These are phyloP conservation scores for Neoaliturus tenellus DNA, from an alignment of 2,888 invertebrate genomes.

Conservation along the genomic window DNA sequence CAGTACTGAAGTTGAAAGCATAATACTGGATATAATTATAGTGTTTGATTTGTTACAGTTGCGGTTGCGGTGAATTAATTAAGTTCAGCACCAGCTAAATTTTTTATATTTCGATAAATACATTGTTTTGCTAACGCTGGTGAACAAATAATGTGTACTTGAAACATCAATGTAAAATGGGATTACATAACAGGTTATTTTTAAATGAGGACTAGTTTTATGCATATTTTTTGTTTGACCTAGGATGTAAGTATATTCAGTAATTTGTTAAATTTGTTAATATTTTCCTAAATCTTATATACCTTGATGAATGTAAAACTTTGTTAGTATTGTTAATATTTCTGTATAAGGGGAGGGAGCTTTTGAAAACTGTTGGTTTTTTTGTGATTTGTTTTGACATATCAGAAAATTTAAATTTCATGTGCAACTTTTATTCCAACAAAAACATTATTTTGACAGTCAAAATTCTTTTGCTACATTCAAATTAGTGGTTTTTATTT, in stretches of 20 bases:
- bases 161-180: not conserved
- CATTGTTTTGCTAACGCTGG: not conserved
- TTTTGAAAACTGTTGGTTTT: not conserved
- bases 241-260: not conserved
- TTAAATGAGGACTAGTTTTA: not conserved
- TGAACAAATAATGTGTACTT: not conserved
- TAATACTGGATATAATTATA: conserved; percentile 43
- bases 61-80: not conserved
- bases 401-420: no score
- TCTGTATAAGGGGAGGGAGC: not conserved
- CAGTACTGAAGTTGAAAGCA: not conserved
- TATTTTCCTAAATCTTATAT: not conserved
- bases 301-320: no score
- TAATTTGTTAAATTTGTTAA: not conserved
- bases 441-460: no score
- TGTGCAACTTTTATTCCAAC: no score
- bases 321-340: no score
- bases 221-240: not conserved
- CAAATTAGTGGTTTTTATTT: no score
- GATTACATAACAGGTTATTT: not conserved
- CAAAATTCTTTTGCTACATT: no score
- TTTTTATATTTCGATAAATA: not conserved
- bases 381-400: not conserved
- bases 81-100: not conserved
- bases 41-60: conserved; percentile 21